phyloP scores from a whole-genome alignment of 2,888 invertebrate genomes.

The Pharmacophagus antenor region DNA sequence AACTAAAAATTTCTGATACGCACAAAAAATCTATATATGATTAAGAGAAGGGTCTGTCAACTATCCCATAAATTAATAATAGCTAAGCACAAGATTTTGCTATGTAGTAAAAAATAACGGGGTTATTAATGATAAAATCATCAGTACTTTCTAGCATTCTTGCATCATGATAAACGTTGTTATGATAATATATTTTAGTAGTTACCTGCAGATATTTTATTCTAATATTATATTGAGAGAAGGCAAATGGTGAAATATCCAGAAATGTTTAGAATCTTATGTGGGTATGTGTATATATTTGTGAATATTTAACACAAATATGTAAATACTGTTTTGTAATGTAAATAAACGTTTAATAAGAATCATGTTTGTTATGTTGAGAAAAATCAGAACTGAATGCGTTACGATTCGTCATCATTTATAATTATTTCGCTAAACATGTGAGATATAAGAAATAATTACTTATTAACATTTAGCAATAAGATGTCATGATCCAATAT shows the following conservation, averaged over 20 bases:
- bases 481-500: slow-evolving; percentile 34
- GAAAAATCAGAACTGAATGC: neutral
- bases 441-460: slow-evolving; percentile 7
- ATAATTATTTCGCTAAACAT: no score
- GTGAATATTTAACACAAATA: neutral
- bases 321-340: neutral
- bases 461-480: slow-evolving; percentile 4
- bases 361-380: no score
- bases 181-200: no score
- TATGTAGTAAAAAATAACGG: neutral
- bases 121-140: neutral
- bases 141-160: neutral
- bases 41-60: neutral
- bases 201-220: neutral
- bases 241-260: neutral
- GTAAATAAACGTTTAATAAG: no score
- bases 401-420: neutral
- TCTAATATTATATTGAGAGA: neutral
- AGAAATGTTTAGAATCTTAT: no score
- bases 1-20: neutral
- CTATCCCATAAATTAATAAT: no score
- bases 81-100: no score
- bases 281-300: neutral
- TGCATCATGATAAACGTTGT: no score
- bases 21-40: neutral